Conservation (phyloP, 1,140 invertebrate species). For the Rhopalosiphum padi region DNA sequence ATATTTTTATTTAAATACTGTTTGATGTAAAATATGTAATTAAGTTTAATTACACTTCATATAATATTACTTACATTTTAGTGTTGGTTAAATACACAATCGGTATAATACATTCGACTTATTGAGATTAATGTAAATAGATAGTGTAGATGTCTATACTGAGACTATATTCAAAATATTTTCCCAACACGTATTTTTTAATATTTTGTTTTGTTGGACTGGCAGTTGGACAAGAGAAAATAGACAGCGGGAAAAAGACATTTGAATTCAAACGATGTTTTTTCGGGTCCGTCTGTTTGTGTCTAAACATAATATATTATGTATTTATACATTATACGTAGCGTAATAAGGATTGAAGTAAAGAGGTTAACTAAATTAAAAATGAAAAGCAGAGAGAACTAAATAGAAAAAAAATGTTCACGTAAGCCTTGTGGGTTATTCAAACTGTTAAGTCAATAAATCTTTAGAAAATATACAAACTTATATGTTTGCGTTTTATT, state of each 20-base stretch:
- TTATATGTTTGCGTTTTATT: not conserved
- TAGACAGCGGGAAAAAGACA: not conserved
- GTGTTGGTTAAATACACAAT: too few species aligned
- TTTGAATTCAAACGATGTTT: not conserved
- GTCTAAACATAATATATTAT: not conserved
- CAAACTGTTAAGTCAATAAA: not conserved
- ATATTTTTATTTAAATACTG: too few species aligned
- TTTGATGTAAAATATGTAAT: too few species aligned
- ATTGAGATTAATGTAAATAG: too few species aligned
- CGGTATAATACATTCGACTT: not conserved
- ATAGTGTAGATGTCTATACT: not conserved
- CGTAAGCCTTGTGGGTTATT: not conserved
- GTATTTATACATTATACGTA: not conserved
- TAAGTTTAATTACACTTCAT: too few species aligned
- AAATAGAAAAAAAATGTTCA: not conserved
- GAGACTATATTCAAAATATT: not conserved
- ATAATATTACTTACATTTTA: too few species aligned
- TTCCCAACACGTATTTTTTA: not conserved
- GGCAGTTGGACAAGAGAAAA: not conserved
- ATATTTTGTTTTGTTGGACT: not conserved
- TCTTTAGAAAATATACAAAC: not conserved
- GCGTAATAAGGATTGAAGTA: not conserved
- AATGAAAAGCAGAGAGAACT: not conserved
- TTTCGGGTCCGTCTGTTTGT: not conserved
- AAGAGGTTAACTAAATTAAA: not conserved